Base-by-base conservation (phyloP, 2,888 invertebrate genomes). In the Parnassius mnemosyne region DNA sequence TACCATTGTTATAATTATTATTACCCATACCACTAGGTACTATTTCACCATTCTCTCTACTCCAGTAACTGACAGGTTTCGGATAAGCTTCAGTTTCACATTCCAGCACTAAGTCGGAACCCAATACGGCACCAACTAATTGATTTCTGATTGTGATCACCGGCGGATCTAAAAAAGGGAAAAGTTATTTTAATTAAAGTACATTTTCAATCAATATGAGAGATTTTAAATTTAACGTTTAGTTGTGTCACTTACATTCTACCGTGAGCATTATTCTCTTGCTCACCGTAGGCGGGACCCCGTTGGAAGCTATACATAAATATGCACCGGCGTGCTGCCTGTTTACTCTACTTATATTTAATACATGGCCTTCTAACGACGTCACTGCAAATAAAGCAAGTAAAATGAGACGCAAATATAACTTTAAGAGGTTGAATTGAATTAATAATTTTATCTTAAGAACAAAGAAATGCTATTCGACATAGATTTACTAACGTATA, bases 21-120 rank as follows among this genome's bases (percentile, higher is more conserved):
- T 55, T 49, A 41, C 13, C 10, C 92, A 92, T 87, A 96, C 96
- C 95, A 75, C 95, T 94, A 62, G 95, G 94, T 69, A 95, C 94
- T 65, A 96, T 96, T 77, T 95, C 95, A 44, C 95, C 95, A 47
- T 90, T 93, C 73, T 95, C 95, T 71, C 94, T 93, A 65, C 94
- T 94, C 97, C 97, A 97, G 81, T 97, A 97, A 84, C 96, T 97
- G 71, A 97, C 96, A 43, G 97, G 96, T 79, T 95, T 96, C 3
- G 97, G 97, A 83, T 93, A 96, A 1, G 96, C 97, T 75, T 97
- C 97, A 1, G 96, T 96, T 77, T 95, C 94, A 74, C 97, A 97
- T 79, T 96, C 96, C 67, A 97, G 85, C 3, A 94, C 94, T 65
- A 96, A 92, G 70, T 94, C 93, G 62, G 95, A 94, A 13, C 95